Conservation (phyloP, 2,113 vertebrate genomes). For the Platichthys flesus region DNA sequence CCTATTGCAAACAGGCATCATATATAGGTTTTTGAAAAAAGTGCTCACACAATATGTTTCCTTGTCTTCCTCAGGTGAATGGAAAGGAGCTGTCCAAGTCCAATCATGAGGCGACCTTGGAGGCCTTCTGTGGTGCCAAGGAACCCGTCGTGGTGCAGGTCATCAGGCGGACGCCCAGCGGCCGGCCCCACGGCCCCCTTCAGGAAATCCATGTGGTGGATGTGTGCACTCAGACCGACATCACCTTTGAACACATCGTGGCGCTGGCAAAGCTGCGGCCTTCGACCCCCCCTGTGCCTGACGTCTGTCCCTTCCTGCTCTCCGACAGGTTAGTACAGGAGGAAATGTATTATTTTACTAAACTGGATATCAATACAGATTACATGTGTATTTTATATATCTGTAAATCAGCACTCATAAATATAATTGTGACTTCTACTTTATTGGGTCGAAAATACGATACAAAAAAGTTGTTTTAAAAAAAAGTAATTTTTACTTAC, state of each 20-base stretch:
- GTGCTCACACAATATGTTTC: neutral
- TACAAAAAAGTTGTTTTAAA: constrained; percentile 5
- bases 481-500: neutral
- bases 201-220: constrained; percentile 90
- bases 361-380: too few species aligned
- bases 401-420: neutral
- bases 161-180: constrained; percentile 88
- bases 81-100: constrained; percentile 94
- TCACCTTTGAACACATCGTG: constrained; percentile 98
- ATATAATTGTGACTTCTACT: neutral
- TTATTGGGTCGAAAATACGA: neutral
- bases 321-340: constrained; percentile 90
- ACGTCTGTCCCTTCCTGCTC: constrained; percentile 95
- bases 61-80: constrained; percentile 86
- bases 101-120: constrained; percentile 93
- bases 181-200: constrained; percentile 79
- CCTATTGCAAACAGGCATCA: neutral
- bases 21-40: neutral
- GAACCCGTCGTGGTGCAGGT: constrained; percentile 97
- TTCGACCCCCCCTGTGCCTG: constrained; percentile 94
- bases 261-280: constrained; percentile 93
- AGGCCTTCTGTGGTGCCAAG: constrained; percentile 91
- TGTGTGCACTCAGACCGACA: constrained; percentile 97
- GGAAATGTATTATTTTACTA: neutral
- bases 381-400: neutral